Conservation (phyloP, 2,113 vertebrate genomes). For the Hystrix brachyura region DNA sequence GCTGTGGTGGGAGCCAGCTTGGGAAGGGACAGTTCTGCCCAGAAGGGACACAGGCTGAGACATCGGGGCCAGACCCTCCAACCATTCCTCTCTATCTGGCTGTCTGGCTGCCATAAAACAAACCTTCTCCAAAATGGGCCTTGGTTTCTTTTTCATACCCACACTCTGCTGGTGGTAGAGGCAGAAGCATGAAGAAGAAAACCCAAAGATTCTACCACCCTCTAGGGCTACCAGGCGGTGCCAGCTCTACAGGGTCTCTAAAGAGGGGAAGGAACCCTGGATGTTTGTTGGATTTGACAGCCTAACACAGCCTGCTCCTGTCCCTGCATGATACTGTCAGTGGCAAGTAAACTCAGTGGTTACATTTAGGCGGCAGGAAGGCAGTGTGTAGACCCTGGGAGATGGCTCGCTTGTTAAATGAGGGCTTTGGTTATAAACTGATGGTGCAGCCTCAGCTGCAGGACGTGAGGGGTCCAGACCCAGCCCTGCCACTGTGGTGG, state of each 20-base stretch:
- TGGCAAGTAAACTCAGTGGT: background rate
- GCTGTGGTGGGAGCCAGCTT: background rate
- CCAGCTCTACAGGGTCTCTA: background rate
- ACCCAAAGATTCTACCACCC: too few species aligned
- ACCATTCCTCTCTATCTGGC: background rate
- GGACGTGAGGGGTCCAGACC: background rate
- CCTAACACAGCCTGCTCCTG: background rate
- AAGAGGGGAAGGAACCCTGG: accelerated
- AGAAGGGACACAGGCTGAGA: too few species aligned
- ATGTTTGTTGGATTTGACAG: background rate
- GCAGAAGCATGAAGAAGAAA: background rate
- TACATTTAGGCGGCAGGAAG: background rate
- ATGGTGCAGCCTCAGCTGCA: background rate
- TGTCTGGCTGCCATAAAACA: background rate
- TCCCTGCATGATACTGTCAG: background rate
- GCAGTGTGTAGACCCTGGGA: background rate
- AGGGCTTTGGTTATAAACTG: background rate
- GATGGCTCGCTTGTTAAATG: background rate
- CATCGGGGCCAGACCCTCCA: background rate
- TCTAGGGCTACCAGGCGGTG: accelerated
- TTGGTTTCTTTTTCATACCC: background rate
- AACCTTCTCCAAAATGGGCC: background rate
- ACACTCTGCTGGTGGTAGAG: background rate
- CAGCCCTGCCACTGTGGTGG: background rate
- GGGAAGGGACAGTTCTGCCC: background rate